Base-by-base conservation (phyloP, 2,888 invertebrate genomes). In the Dusona sp. region DNA sequence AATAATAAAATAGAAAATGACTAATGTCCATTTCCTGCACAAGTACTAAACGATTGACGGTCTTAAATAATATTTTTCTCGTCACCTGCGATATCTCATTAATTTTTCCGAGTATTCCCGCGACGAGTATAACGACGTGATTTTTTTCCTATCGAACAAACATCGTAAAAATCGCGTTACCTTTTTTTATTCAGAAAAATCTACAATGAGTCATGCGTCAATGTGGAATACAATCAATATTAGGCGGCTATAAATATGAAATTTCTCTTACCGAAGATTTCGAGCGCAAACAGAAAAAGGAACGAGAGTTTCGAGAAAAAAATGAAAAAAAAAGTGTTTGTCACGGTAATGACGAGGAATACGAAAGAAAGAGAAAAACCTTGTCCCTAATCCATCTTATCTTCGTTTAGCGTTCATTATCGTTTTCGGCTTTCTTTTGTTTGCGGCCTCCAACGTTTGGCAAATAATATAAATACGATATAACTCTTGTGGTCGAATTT, bases 331-430 rank as follows among this genome's bases (percentile, higher is more conserved):
- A 33, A 57, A 61, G 57, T n/a, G 38, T n/a, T 29, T 19, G 33
- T 16, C 22, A 42, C 19, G 16, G 33, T 29, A n/a, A n/a, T 54
- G 22, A 29, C 1, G 7, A 65, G 36, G 48, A 25, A 29, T 22
- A 33, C 13, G 33, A 16, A 54, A 79, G 11, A 45, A 70, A 79
- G 48, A 61, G 3, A 13, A 19, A 42, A 45, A 36, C 33, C 61
- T n/a, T n/a, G 57, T 48, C 22, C 22, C 61, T 33, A 19, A 72
- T 80, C 11, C 72, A 51, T 51, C 72, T 48, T 73, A 73, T 64
- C 48, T 80, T 80, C 51, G n/a, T 51, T 73, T 22, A 80, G 51
- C 64, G 64, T 65, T 73, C 36, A 72, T 72, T 68, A 68, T 67
- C n/a, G 61, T 29, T 61, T 29, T 61, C 16, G 29, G 13, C 29